Base-by-base conservation (phyloP, 35 echinoderm and acorn worm species). In the Amphiura filiformis region DNA sequence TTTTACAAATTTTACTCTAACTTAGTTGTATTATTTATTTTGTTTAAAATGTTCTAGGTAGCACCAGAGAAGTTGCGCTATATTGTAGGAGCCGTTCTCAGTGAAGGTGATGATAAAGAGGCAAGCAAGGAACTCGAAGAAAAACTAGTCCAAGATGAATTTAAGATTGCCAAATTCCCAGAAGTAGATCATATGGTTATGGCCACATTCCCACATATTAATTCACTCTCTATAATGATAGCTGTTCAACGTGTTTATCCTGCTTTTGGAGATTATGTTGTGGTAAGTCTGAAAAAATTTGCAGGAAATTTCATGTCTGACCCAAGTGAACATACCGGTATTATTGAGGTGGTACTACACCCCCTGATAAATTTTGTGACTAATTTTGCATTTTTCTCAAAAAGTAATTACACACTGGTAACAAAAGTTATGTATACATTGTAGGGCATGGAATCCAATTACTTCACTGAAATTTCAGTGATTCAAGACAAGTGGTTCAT, bases 171-270 rank as follows among this genome's bases (percentile, higher is more conserved):
- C 36, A 81, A 87, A 13, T 80, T 95, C 18, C 96, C 96, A 44
- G 80, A 84, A 37, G 84, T 99, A 39, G 84, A 89, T 49, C 86
- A 88, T 84, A 85, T 78, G 31, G 96, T 99, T 2, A 70, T 87
- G 35, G 84, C 93, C 11, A 84, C 87, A 23, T 99, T 99, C 88
- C 96, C 96, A 7, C 90, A 87, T 52, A 57, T 84, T 1, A 89
- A 87, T 77, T 81, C 88, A 32, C 49, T 95, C 36, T 99, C 96
- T 13, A 85, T 86, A 39, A 87, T 87, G 75, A 95, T 99, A 40
- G 92, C 91, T 36, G 75, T 94, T 22, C 79, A 81, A 33, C 78
- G 86, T 39, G 96, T 99, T n/a, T 99, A 94, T 80, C 87, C 96
- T 41, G 79, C 34, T 34, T 83, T 99, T 61, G 84, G 78, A 38